A percentile compares a stretch with the other conserved stretches of the same genome.
These are phyloP conservation scores for Ailurus styani DNA, from an alignment of 2,113 vertebrate species.

Conservation along the genomic window DNA sequence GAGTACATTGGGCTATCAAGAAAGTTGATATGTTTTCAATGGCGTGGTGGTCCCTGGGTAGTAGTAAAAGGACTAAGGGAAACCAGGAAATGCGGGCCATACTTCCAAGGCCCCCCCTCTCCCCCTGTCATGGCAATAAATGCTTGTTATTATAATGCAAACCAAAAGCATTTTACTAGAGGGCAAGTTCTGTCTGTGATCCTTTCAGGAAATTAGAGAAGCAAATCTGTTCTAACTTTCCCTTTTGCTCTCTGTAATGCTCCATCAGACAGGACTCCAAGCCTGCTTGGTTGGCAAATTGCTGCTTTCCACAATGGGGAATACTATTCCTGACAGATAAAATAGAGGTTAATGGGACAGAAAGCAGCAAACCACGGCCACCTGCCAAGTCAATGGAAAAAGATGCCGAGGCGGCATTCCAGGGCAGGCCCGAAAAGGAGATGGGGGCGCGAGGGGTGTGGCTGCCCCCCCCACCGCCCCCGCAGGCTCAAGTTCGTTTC, in stretches of 20 bases:
- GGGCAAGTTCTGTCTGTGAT: slow-evolving; percentile 52
- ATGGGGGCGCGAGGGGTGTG: background rate
- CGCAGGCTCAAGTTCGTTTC: background rate
- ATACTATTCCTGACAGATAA: slow-evolving; percentile 4
- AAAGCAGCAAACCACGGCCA: background rate
- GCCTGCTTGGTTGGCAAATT: slow-evolving; percentile 45
- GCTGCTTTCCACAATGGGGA: slow-evolving; percentile 45
- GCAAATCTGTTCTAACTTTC: slow-evolving; percentile 55
- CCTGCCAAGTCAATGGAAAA: background rate
- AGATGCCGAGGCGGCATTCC: background rate
- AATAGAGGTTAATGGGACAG: slow-evolving; percentile 57
- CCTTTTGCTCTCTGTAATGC: slow-evolving; percentile 12
- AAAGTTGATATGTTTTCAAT: slow-evolving; percentile 4
- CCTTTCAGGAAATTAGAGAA: slow-evolving; percentile 59
- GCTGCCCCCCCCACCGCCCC: background rate
- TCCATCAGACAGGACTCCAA: slow-evolving; percentile 35
- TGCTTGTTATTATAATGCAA: background rate
- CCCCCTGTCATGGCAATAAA: background rate
- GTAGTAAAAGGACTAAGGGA: background rate
- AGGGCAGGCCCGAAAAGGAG: background rate
- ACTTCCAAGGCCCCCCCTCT: background rate
- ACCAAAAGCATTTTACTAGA: rapidly evolving
- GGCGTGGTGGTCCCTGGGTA: background rate
- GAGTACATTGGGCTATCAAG: background rate
- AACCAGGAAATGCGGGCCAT: background rate